Evolutionary conservation across 2,888 invertebrate species (phyloP).

Genomic region (Eugnorisma glareosa): DNA sequence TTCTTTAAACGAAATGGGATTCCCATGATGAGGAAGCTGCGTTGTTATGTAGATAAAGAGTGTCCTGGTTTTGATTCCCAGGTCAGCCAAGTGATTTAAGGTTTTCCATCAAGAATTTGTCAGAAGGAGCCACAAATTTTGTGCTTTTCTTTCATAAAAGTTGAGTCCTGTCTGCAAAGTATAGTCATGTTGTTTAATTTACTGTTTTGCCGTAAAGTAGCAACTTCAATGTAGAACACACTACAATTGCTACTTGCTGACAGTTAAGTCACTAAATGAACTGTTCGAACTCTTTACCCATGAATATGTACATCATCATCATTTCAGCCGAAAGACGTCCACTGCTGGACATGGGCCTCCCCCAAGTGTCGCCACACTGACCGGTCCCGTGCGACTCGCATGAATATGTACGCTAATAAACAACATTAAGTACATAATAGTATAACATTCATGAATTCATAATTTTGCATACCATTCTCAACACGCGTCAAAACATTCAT

Average conservation of each 20-base stretch:
- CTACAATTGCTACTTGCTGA: background rate
- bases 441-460: background rate
- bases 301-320: background rate
- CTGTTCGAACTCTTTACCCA: background rate
- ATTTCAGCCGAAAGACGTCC: too few species aligned
- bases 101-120: background rate
- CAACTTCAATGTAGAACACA: background rate
- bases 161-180: background rate
- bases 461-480: slow-evolving; percentile 27
- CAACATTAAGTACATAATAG: background rate
- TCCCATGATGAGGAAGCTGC: too few species aligned
- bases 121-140: background rate
- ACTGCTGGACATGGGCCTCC: too few species aligned
- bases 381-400: too few species aligned
- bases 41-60: too few species aligned
- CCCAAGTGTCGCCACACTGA: too few species aligned
- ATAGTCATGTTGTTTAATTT: background rate
- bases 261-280: background rate
- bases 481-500: slow-evolving; percentile 38
- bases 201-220: background rate
- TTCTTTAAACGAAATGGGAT: too few species aligned
- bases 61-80: background rate
- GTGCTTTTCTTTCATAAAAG: background rate
- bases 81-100: background rate
- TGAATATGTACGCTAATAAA: background rate